Conservation (phyloP, 2,113 vertebrate species). For the Nyctereutes procyonoides region DNA sequence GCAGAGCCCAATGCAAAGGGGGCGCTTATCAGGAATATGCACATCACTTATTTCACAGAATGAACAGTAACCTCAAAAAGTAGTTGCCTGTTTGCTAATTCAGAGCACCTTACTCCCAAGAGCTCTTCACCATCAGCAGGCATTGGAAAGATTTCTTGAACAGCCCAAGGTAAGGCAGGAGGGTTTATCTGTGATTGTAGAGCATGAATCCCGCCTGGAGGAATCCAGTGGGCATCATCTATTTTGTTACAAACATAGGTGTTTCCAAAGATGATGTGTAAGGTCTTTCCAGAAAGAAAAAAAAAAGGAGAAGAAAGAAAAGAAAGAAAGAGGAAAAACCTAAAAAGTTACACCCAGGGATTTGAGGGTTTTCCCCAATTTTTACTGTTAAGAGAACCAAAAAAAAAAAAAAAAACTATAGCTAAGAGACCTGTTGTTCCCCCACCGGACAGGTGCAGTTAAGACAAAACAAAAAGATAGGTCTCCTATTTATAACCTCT, state of each 20-base stretch:
- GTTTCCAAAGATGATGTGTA: background rate
- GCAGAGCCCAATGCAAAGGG: background rate
- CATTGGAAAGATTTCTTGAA: background rate
- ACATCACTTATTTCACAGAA: background rate
- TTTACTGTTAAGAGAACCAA: background rate
- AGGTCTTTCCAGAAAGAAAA: background rate
- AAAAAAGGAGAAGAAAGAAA: background rate
- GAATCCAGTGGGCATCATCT: background rate
- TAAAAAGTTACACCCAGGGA: background rate
- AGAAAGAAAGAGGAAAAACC: background rate
- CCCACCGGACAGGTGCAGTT: background rate
- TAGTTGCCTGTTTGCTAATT: background rate
- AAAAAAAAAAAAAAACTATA: background rate
- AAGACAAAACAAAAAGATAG: background rate
- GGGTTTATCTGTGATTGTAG: background rate
- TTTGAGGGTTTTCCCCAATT: background rate
- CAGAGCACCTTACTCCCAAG: background rate
- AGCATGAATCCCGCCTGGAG: background rate
- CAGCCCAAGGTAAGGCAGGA: background rate
- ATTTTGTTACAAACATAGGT: background rate
- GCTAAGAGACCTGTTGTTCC: background rate
- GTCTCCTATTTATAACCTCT: background rate
- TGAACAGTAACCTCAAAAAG: background rate
- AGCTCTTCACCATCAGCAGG: background rate
- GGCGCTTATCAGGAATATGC: background rate